A percentile compares a stretch with the other conserved stretches of the same genome.
phyloP scores from a whole-genome alignment of 2,797 vertebrate genomes.

The Aulostomus chinensis region DNA sequence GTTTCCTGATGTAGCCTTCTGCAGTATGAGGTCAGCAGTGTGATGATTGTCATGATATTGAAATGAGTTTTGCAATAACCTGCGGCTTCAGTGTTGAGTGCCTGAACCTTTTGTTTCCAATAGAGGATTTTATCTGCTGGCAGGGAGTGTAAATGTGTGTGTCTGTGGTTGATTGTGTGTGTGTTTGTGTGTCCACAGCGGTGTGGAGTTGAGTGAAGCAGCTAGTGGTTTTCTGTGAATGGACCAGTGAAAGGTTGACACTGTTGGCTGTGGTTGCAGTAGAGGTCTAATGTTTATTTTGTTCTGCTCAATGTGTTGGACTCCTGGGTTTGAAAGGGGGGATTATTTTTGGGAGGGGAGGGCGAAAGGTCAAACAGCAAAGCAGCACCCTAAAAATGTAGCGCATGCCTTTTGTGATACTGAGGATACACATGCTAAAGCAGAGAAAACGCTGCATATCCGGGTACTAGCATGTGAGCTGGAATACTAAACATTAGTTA shows the following conservation, averaged over 20 bases:
- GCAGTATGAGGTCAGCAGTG: constrained; percentile 7
- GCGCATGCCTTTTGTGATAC: constrained; percentile 29
- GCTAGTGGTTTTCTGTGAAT: not conserved
- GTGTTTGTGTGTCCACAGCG: constrained; percentile 1
- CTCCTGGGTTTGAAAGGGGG: constrained; percentile 6
- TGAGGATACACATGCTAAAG: not conserved
- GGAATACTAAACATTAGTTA: too few species aligned
- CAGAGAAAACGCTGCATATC: not conserved
- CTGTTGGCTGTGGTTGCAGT: not conserved
- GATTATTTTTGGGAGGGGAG: constrained; percentile 1
- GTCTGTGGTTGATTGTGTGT: constrained; percentile 2
- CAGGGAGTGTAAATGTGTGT: constrained; percentile 8
- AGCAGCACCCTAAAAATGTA: constrained; percentile 19
- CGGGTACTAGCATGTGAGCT: too few species aligned
- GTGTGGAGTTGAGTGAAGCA: too few species aligned
- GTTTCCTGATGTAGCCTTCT: constrained; percentile 4
- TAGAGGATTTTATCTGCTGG: constrained; percentile 20
- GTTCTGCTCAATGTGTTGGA: constrained; percentile 42
- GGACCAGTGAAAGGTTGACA: not conserved
- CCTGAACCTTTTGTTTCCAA: too few species aligned
- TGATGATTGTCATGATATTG: constrained; percentile 12
- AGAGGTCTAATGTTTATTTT: constrained; percentile 1
- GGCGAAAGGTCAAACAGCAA: constrained; percentile 59
- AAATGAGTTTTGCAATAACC: constrained; percentile 28
- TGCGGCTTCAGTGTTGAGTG: constrained; percentile 9